These are phyloP conservation scores for Bolborhynchus lineola DNA, from an alignment of 2,113 vertebrate genomes.

Conservation along the genomic window DNA sequence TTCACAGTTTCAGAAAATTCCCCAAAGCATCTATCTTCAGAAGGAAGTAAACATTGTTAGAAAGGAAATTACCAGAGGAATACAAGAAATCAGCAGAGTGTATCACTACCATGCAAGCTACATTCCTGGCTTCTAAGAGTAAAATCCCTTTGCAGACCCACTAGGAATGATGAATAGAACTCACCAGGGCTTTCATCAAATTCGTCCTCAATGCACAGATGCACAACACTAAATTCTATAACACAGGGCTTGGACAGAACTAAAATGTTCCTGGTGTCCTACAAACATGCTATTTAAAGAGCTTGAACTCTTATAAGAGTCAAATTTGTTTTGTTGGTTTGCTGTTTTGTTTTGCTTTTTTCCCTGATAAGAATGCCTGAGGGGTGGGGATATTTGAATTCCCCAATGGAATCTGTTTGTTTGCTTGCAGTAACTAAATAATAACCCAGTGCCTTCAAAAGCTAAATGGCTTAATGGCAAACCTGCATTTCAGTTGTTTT, in stretches of 20 bases:
- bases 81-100: neutral
- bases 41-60: neutral
- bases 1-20: neutral
- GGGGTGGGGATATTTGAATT: neutral
- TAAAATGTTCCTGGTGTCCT: neutral
- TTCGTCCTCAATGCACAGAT: neutral
- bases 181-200: neutral
- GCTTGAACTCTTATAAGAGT: neutral
- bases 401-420: neutral
- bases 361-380: neutral
- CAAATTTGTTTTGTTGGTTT: neutral
- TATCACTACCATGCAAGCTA: neutral
- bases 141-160: neutral
- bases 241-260: neutral
- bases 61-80: constrained; percentile 6
- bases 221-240: neutral
- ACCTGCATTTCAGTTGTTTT: neutral
- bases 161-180: neutral
- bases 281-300: neutral
- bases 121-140: neutral
- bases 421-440: neutral
- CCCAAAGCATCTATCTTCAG: neutral
- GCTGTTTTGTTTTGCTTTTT: neutral
- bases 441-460: neutral
- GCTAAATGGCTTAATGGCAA: neutral